Evolutionary conservation across 2,113 vertebrate genomes (phyloP).

Genomic region (Mesoclemmys tuberculata): DNA sequence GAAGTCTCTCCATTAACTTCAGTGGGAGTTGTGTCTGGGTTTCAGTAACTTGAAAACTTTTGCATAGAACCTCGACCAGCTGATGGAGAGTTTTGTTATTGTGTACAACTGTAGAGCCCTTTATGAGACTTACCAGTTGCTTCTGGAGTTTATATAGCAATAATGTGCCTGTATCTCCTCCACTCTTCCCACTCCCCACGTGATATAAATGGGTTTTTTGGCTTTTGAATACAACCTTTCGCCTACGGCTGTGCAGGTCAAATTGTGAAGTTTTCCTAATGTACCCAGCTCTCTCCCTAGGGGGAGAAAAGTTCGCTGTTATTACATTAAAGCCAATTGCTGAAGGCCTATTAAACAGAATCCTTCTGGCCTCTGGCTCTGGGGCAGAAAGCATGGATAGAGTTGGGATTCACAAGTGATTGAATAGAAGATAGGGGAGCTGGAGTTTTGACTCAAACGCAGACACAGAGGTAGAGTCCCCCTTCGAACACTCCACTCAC

Average conservation of each 20-base stretch:
- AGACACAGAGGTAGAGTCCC: rapidly evolving
- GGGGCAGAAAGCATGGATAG: rapidly evolving
- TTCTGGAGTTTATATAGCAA: background rate
- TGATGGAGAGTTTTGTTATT: rapidly evolving
- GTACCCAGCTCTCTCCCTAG: background rate
- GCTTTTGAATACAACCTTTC: rapidly evolving
- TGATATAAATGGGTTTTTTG: rapidly evolving
- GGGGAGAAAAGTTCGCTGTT: background rate
- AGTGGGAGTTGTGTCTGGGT: background rate
- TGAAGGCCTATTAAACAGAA: no score
- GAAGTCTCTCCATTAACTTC: background rate
- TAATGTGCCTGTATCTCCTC: rapidly evolving
- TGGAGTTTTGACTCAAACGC: background rate
- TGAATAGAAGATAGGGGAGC: background rate
- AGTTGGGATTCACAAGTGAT: background rate
- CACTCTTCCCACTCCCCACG: background rate
- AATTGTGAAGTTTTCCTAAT: background rate
- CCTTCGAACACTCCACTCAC: background rate
- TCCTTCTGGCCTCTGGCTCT: background rate
- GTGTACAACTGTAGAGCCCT: rapidly evolving
- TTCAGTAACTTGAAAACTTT: rapidly evolving
- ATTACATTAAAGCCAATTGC: no score
- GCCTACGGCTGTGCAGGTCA: background rate
- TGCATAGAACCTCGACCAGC: background rate
- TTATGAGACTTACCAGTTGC: rapidly evolving